Evolutionary conservation across 2,888 invertebrate species (phyloP).

Genomic region (Rugalucina vietnamica): DNA sequence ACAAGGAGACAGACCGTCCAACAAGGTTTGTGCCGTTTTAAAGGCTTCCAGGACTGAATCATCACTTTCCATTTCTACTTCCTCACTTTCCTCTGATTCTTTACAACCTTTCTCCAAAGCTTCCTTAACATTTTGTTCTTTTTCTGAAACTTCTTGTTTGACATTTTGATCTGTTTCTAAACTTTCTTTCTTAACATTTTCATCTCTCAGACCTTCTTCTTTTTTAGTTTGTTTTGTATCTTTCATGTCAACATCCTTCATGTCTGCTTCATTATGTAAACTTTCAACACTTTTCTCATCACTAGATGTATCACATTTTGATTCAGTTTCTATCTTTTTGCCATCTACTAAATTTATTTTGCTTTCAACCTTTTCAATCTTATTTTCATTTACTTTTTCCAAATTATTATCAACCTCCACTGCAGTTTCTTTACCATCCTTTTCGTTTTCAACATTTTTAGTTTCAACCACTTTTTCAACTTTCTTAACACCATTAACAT

Average conservation of each 20-base stretch:
- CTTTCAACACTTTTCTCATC: not conserved
- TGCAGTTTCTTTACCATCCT: conserved; percentile 1
- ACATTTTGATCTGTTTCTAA: too few species aligned
- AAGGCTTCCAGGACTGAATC: conserved; percentile 47
- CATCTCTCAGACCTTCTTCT: not conserved
- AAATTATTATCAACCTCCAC: not conserved
- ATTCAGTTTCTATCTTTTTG: not conserved
- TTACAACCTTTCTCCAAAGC: too few species aligned
- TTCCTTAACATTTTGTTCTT: too few species aligned
- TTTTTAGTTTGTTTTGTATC: not conserved
- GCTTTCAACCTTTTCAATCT: not conserved
- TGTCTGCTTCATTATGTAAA: not conserved
- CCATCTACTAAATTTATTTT: not conserved
- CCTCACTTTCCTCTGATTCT: not conserved
- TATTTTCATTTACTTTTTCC: not conserved
- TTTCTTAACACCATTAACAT: not conserved
- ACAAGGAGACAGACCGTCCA: conserved; percentile 50
- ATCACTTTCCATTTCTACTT: conserved; percentile 2
- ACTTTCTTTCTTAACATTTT: conserved; percentile 13
- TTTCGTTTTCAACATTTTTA: conserved; percentile 11
- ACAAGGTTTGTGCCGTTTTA: conserved; percentile 34
- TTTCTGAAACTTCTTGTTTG: too few species aligned
- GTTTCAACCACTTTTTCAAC: too few species aligned
- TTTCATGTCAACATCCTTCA: not conserved
- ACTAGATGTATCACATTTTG: not conserved